Conservation (phyloP, 2,888 invertebrate species). For the Synergus japonicus region DNA sequence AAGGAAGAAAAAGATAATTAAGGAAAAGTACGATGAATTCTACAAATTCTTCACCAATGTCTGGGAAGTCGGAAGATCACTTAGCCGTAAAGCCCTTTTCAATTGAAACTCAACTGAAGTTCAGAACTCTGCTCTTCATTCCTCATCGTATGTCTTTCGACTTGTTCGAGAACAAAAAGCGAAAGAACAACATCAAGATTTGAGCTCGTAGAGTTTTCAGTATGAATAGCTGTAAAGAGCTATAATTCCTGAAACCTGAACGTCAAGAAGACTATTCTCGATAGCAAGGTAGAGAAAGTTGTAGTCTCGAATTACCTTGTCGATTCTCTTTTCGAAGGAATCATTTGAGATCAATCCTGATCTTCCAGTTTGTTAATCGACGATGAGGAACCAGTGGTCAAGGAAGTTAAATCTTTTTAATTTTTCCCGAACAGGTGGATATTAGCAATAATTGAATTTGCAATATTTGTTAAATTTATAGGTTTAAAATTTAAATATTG, state of each 20-base stretch:
- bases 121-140: conserved; percentile 94
- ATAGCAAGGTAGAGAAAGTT: conserved; percentile 99
- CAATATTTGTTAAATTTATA: no score
- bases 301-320: conserved; percentile 97
- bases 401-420: conserved; percentile 79
- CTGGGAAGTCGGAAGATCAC: conserved; percentile 92
- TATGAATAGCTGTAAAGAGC: conserved; percentile 99
- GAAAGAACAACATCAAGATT: conserved; percentile 98
- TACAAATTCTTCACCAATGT: conserved; percentile 98
- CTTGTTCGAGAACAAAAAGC: conserved; percentile 98
- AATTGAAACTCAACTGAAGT: conserved; percentile 95
- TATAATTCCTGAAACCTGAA: conserved; percentile 98
- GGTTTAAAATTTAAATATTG: no score
- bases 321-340: conserved; percentile 98
- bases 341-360: conserved; percentile 98
- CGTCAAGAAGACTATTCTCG: conserved; percentile 97
- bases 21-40: conserved; percentile 98
- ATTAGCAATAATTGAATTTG: no score
- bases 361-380: conserved; percentile 97
- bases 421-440: no score
- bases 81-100: conserved; percentile 97
- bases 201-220: conserved; percentile 99
- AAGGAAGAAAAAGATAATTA: conserved; percentile 98
- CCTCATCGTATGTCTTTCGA: conserved; percentile 97
- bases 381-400: conserved; percentile 92